phyloP scores from a whole-genome alignment of 2,113 vertebrate species.

The Oenanthe oenanthe region DNA sequence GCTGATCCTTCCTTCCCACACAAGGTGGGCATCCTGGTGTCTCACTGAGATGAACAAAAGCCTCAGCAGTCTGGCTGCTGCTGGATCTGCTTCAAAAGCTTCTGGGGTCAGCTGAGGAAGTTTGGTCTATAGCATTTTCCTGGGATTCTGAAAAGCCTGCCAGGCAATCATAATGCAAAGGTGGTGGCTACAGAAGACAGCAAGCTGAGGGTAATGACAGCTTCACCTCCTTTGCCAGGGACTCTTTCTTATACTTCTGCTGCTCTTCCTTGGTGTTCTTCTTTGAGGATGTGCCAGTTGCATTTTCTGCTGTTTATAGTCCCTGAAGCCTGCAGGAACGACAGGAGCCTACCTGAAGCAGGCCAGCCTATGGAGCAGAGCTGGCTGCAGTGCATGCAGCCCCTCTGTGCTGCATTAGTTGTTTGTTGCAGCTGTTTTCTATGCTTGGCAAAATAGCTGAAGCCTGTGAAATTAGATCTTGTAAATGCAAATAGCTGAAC shows the following conservation, averaged over 20 bases:
- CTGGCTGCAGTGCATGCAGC: neutral
- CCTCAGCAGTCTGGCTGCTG: neutral
- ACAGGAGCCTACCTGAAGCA: neutral
- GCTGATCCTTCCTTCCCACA: fast-evolving
- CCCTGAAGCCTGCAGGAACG: neutral
- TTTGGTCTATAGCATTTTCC: neutral
- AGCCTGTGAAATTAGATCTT: neutral
- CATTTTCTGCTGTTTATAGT: neutral
- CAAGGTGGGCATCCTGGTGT: fast-evolving
- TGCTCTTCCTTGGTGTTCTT: neutral
- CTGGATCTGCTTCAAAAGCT: neutral
- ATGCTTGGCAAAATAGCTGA: neutral
- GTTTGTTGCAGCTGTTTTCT: neutral
- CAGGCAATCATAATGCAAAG: neutral
- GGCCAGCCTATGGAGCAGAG: neutral
- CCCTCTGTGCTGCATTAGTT: neutral
- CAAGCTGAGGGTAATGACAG: neutral
- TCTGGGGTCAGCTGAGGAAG: neutral
- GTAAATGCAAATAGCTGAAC: neutral
- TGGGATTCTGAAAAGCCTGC: neutral
- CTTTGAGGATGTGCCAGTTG: neutral
- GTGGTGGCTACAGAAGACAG: neutral
- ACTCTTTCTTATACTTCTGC: neutral
- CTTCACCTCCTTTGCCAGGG: neutral
- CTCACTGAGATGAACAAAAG: neutral